Evolutionary conservation across 2,888 invertebrate species (phyloP), one percentile per base, ranked within the genome.

Genomic region (Andrena camellia): DNA sequence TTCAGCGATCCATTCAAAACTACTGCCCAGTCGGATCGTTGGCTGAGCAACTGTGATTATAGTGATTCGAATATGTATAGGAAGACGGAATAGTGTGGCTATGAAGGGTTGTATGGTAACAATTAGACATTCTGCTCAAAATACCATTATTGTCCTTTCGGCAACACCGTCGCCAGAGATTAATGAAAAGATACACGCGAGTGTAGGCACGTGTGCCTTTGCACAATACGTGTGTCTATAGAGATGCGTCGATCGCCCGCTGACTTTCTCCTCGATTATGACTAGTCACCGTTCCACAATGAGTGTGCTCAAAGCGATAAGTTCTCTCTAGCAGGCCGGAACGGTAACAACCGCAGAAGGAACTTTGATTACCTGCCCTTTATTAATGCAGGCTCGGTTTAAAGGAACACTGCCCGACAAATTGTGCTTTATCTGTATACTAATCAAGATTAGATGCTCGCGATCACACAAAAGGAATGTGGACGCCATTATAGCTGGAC

Each of bases 191-290:
- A 83, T 77, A 84, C 48, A 83, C 29, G 35, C 57, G 48, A 75
- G 73, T 50, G 80, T 73, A 42, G 17, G 42, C 17, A 71, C 63
- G 72, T 54, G 62, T 23, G 69, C 54, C 59, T 80, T 83, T 80
- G 81, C 74, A 86, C 74, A 78, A 83, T 68, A 71, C 57, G 20
- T 86, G 67, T 17, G 42, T 17, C 17, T 50, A 76, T 84, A 89
- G 91, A 90, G 90, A 92, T 88, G 86, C 86, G 84, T 85, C 88
- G 91, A 91, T 91, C 92, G 87, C 92, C 91, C 90, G 90, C 92
- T 92, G 91, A 74, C 86, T 90, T 86, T 90, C 85, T 82, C 73
- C 81, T 87, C 85, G 81, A 88, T 86, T 88, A 84, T 85, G 86
- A 80, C 91, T 75, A 91, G 92, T 92, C 92, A 92, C 88, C 81